A percentile compares a stretch with the other conserved stretches of the same genome.
Evolutionary conservation across 2,113 vertebrate genomes (phyloP).

Genomic region (Daphoenositta chrysoptera): DNA sequence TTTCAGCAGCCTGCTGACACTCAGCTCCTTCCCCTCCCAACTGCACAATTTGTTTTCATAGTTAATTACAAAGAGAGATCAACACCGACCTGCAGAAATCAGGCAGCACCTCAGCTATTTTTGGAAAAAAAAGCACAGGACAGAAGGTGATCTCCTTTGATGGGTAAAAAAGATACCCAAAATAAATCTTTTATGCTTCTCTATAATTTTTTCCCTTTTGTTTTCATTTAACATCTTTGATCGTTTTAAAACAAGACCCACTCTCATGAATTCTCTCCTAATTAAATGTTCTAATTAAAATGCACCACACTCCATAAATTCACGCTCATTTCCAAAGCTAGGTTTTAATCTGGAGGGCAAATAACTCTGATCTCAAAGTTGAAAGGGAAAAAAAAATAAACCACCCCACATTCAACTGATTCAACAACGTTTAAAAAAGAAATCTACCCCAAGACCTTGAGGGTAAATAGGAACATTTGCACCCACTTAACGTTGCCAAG

Average conservation of each 20-base stretch:
- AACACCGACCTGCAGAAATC: constrained; percentile 23
- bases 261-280: constrained; percentile 40
- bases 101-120: constrained; percentile 40
- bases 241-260: constrained; percentile 30
- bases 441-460: not conserved
- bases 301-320: constrained; percentile 44
- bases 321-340: constrained; percentile 27
- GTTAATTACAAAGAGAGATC: constrained; percentile 49
- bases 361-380: not conserved
- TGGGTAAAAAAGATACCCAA: not conserved
- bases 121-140: constrained; percentile 34
- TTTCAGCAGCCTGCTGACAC: constrained; percentile 8
- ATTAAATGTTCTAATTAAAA: constrained; percentile 62
- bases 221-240: constrained; percentile 49
- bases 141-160: constrained; percentile 36
- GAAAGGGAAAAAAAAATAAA: not conserved
- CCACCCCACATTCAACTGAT: not conserved
- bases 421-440: not conserved
- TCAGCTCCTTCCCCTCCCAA: not conserved
- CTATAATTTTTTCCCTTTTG: constrained; percentile 6
- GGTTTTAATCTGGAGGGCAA: constrained; percentile 47
- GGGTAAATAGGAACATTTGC: not conserved
- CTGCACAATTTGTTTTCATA: not conserved
- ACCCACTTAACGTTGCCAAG: not conserved
- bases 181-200: constrained; percentile 36